Percentiles rank a stretch among this genome's conserved stretches.
Evolutionary conservation across 1,140 invertebrate genomes (phyloP).

Genomic region (Saccostrea cuccullata): DNA sequence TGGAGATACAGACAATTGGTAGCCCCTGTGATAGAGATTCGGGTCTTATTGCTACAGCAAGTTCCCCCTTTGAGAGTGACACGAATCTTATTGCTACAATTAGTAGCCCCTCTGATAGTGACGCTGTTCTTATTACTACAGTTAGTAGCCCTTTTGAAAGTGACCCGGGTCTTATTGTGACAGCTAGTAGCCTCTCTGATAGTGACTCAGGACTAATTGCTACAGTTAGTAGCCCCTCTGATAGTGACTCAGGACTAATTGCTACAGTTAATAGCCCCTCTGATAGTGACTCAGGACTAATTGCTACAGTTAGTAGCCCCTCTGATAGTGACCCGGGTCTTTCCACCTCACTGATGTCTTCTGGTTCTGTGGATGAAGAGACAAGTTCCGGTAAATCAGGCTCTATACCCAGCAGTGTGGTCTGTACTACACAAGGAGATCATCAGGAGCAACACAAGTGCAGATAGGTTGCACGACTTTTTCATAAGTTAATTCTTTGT

Average conservation of each 20-base stretch:
- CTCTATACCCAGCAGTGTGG: not conserved
- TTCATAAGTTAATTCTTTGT: not conserved
- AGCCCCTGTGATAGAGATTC: not conserved
- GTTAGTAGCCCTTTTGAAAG: not conserved
- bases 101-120: not conserved
- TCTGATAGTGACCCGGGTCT: not conserved
- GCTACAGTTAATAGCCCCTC: not conserved
- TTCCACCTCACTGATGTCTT: not conserved
- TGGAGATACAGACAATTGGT: too few relatives aligned
- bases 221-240: not conserved
- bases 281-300: not conserved
- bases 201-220: not conserved
- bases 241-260: not conserved
- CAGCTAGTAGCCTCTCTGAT: not conserved
- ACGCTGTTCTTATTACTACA: not conserved
- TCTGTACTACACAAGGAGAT: not conserved
- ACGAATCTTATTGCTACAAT: not conserved
- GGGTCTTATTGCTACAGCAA: not conserved
- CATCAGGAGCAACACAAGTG: constrained; percentile 11
- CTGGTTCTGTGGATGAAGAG: not conserved
- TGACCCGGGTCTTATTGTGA: not conserved
- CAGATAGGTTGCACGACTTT: constrained; percentile 5
- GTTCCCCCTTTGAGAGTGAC: not conserved
- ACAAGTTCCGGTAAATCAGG: not conserved
- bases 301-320: not conserved